Base-by-base conservation (phyloP, 2,113 vertebrate genomes). In the Lampris megalopsis region DNA sequence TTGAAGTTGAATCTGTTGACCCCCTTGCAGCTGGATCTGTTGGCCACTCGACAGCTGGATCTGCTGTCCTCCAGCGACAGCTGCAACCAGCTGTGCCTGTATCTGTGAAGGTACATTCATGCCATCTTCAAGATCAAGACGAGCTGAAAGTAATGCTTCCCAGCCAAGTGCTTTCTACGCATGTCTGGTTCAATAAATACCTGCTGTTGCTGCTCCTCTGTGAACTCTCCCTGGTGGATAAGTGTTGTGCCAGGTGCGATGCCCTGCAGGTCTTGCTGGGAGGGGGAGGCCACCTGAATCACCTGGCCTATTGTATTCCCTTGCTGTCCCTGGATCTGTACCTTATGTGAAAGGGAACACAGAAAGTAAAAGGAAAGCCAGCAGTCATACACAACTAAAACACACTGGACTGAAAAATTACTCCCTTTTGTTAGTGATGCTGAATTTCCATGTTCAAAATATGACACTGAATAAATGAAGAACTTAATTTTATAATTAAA, bases 171-270 rank as follows among this genome's bases (percentile, higher is more conserved):
- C 24, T n/a, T 47, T 3, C 73, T 53, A 35, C 2, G n/a, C 1
- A 5, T 4, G 40, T 38, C 36, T 9, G 5, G 41, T 52, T 2
- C 64, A 43, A 68, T 41, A 3, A 40, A 65, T 54, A 95, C 94
- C 92, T 99, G 97, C 87, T 98, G 97, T 74, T 99, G 98, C 63
- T 99, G 98, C 47, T 99, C 97, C 74, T 99, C 97, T 50, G 96
- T 97, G 36, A 99, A 96, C 83, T 98, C 97, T 0, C 95, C 92
- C 42, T 95, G 95, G 81, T 98, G 98, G 77, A 99, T 92, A 58
- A 95, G 86, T 62, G 98, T 97, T 71, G 96, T 94, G 94, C 96
- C 84, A 88, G 96, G 87, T 94, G 95, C 90, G 79, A 97, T 94
- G 5, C 96, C 97, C 84, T 98, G 97, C 63, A 99, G 92, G 89